Base-by-base conservation (phyloP, 2,888 invertebrate genomes). In the Agrotis segetum region DNA sequence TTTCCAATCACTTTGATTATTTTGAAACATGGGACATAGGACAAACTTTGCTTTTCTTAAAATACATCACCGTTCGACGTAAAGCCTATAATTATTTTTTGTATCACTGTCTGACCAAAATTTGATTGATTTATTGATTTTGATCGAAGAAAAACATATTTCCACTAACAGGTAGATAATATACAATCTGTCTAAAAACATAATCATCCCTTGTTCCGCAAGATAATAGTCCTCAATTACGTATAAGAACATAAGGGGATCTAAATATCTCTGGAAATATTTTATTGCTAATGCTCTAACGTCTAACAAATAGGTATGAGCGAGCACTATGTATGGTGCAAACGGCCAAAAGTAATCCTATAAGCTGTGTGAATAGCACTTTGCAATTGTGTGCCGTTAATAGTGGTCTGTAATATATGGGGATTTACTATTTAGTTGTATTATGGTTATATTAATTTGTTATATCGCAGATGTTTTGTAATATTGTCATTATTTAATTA, bases 281-380 rank as follows among this genome's bases (percentile, higher is more conserved):
- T 76, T 79, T 67, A 71, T 76, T 60, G 67, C 67, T 79, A 81
- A 79, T 76, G 58, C 77, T 71, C 77, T 62, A 58, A 81, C 81
- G n/a, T n/a, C n/a, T n/a, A n/a, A n/a, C n/a, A n/a, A n/a, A n/a
- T n/a, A 79, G 71, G 80, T 79, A 80, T 76, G 67, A 76, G 78
- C 19, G 67, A 76, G 71, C 67, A 81, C 77, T 76, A 65, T 53
- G 63, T 76, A 71, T 61, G 71, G 53, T 61, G 67, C 60, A 67
- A 67, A 75, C 53, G 67, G 40, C 55, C 77, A 21, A 67, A 81
- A 71, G 55, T 79, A 79, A 79, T 79, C 77, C 71, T 17, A 21
- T 76, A 55, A 79, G 71, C 79, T 44, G 46, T 81, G 80, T 71
- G 81, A 79, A 76, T 79, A 81, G 47, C 47, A 71, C 67, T 79